A percentile compares a stretch with the other conserved stretches of the same genome.
Conservation (phyloP, 2,113 vertebrate species). For the Pithys albifrons region DNA sequence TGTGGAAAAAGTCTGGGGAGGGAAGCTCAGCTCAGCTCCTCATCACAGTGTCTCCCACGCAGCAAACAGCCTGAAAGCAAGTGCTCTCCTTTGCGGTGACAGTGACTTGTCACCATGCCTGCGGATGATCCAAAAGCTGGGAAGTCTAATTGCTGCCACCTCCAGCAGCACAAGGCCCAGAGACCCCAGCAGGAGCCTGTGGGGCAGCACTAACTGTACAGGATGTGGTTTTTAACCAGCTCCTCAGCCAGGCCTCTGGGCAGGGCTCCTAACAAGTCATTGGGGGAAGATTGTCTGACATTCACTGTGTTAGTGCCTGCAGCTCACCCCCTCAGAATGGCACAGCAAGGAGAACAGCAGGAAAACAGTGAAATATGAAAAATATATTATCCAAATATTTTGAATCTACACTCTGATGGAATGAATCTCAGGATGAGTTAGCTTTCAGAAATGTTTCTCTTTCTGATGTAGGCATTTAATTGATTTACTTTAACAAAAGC, state of each 20-base stretch:
- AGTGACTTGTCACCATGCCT: background rate
- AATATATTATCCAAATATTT: background rate
- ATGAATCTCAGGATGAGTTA: background rate
- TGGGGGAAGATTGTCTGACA: background rate
- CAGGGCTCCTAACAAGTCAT: background rate
- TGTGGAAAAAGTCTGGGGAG: accelerated
- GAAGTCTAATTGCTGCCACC: background rate
- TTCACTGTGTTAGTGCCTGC: background rate
- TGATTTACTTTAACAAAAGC: background rate
- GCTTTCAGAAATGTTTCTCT: background rate
- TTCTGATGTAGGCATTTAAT: background rate
- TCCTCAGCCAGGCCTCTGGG: too few species aligned
- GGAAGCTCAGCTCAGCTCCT: background rate
- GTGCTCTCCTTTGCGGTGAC: accelerated
- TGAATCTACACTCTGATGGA: background rate
- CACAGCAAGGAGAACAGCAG: background rate
- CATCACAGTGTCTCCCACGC: background rate
- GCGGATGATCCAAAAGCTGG: background rate
- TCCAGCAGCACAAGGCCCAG: background rate
- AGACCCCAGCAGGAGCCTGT: background rate
- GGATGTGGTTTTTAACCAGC: background rate
- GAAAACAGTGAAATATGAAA: background rate
- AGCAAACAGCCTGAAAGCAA: background rate
- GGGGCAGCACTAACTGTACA: background rate
- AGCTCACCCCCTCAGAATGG: background rate